Evolutionary conservation across 2,888 invertebrate genomes (phyloP).

Genomic region (Diarsia dahlii): DNA sequence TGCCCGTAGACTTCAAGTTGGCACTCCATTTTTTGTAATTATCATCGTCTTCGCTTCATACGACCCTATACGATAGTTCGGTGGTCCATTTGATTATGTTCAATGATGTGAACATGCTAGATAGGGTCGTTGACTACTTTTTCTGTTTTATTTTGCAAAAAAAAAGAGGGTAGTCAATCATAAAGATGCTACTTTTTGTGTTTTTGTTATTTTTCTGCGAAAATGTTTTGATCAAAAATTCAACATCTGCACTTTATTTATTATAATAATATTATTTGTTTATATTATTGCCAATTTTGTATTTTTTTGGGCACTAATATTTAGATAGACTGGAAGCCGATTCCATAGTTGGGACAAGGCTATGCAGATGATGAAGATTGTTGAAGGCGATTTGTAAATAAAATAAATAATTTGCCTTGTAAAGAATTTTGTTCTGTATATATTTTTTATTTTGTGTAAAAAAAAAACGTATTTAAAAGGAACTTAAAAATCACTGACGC

Average conservation of each 20-base stretch:
- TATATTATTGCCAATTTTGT: background rate
- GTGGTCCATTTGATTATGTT: constrained; percentile 1
- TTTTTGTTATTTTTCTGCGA: background rate
- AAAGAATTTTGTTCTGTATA: background rate
- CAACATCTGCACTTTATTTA: background rate
- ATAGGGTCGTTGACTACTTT: constrained; percentile 46
- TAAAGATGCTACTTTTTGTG: background rate
- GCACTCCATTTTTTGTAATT: background rate
- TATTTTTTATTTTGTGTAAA: constrained; percentile 9
- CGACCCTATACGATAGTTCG: background rate
- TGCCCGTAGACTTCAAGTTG: background rate
- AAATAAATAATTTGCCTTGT: background rate
- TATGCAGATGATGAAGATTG: background rate
- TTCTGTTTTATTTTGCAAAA: background rate
- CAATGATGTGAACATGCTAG: constrained; percentile 31
- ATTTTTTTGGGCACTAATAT: background rate
- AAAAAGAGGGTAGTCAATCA: background rate
- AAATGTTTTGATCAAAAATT: background rate
- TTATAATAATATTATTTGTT: background rate
- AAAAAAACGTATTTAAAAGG: background rate
- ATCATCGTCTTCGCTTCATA: background rate
- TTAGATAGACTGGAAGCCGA: background rate
- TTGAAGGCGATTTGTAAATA: constrained; percentile 10
- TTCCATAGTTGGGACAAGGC: background rate
- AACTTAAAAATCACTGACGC: background rate